Percentiles rank a stretch among this genome's conserved stretches.
phyloP scores from a whole-genome alignment of 2,113 vertebrate genomes.

The Nyctereutes procyonoides region DNA sequence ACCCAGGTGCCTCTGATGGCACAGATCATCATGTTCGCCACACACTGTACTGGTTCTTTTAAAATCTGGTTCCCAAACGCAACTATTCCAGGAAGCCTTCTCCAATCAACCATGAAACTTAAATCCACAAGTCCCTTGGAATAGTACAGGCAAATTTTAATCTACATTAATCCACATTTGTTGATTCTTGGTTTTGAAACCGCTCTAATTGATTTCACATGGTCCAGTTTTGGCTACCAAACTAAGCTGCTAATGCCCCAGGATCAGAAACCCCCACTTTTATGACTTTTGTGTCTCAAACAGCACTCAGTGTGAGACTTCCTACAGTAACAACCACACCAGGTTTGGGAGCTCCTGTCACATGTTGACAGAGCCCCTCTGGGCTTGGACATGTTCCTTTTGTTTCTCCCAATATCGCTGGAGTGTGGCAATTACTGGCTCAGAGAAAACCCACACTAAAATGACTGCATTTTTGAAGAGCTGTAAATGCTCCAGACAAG shows the following conservation, averaged over 20 bases:
- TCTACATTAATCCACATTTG: not conserved
- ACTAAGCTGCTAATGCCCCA: not conserved
- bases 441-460: not conserved
- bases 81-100: not conserved
- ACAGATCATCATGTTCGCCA: not conserved
- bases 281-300: not conserved
- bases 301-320: not conserved
- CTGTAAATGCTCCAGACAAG: not conserved
- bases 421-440: not conserved
- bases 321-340: not conserved
- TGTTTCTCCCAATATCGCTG: not conserved
- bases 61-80: slow-evolving; percentile 1
- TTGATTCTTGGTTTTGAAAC: not conserved
- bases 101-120: not conserved
- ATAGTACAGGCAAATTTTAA: not conserved
- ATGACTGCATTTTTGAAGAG: not conserved
- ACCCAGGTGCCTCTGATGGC: not conserved
- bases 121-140: not conserved
- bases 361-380: not conserved
- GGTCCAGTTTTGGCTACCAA: not conserved
- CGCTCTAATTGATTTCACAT: not conserved
- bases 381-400: not conserved
- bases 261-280: not conserved
- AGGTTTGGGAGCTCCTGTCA: not conserved
- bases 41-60: not conserved